Conservation (phyloP, 1,140 invertebrate species). For the Cydia amplana region DNA sequence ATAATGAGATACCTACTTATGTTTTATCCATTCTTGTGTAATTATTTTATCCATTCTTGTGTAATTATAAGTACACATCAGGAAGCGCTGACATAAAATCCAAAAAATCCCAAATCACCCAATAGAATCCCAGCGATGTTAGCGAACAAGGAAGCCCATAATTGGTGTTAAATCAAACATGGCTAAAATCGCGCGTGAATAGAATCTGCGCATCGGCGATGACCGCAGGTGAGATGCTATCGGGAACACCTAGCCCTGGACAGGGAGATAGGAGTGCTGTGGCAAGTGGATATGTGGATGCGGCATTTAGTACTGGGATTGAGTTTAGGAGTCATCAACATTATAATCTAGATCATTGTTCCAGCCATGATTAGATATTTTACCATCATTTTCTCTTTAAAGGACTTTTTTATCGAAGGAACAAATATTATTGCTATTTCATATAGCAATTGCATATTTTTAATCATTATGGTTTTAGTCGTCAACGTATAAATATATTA, state of each 20-base stretch:
- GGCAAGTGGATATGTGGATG: conserved; percentile 6
- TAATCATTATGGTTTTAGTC: too few relatives aligned
- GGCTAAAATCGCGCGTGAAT: conserved; percentile 75
- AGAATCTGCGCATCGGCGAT: conserved; percentile 74
- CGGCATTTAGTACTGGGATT: not conserved
- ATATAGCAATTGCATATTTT: too few relatives aligned
- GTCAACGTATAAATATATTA: too few relatives aligned
- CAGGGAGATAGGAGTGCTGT: conserved; percentile 35
- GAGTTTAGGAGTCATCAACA: not conserved
- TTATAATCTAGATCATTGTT: too few relatives aligned
- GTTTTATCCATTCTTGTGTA: too few relatives aligned
- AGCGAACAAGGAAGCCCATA: conserved; percentile 72
- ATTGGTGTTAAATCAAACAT: conserved; percentile 78
- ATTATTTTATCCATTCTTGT: too few relatives aligned
- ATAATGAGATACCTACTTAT: too few relatives aligned
- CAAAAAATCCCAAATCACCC: conserved; percentile 24
- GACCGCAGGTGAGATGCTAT: conserved; percentile 73
- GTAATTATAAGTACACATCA: not conserved
- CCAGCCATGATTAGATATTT: too few relatives aligned
- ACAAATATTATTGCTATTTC: too few relatives aligned
- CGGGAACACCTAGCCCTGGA: conserved; percentile 64
- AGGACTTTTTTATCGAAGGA: too few relatives aligned
- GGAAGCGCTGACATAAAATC: not conserved
- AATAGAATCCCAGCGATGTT: conserved; percentile 42
- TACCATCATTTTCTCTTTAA: too few relatives aligned